Evolutionary conservation across 2,797 vertebrate genomes (phyloP).

Genomic region (Diceros bicornis): DNA sequence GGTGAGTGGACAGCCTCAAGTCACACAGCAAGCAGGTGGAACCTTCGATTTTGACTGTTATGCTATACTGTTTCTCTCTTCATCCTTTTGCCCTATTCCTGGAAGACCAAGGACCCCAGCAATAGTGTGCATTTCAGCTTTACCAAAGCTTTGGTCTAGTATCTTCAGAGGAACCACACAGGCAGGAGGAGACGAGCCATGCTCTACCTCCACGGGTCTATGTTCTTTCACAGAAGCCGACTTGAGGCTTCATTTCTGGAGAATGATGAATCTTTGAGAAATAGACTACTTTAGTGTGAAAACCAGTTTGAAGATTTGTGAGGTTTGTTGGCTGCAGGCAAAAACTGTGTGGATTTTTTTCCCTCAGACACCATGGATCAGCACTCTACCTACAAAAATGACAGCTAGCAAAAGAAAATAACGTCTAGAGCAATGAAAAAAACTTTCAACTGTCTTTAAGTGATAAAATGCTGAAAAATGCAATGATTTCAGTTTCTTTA

Average conservation of each 20-base stretch:
- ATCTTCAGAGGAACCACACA: neutral
- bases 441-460: neutral
- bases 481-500: neutral
- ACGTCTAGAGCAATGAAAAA: neutral
- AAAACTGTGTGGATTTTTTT: neutral
- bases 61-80: neutral
- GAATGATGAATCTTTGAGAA: constrained; percentile 11
- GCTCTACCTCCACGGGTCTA: neutral
- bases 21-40: constrained; percentile 8
- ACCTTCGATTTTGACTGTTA: neutral
- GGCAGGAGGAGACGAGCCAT: neutral
- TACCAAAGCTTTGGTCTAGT: neutral
- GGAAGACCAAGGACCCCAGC: neutral
- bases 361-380: neutral
- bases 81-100: neutral
- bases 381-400: neutral
- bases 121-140: neutral
- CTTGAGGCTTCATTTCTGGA: neutral
- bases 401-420: constrained; percentile 11
- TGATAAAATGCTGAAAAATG: constrained; percentile 25
- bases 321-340: constrained; percentile 1
- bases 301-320: constrained; percentile 36
- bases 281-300: constrained; percentile 4
- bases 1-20: neutral
- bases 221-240: neutral